Conservation (phyloP, 1,140 invertebrate species). For the Zaprionus camerounensis region DNA sequence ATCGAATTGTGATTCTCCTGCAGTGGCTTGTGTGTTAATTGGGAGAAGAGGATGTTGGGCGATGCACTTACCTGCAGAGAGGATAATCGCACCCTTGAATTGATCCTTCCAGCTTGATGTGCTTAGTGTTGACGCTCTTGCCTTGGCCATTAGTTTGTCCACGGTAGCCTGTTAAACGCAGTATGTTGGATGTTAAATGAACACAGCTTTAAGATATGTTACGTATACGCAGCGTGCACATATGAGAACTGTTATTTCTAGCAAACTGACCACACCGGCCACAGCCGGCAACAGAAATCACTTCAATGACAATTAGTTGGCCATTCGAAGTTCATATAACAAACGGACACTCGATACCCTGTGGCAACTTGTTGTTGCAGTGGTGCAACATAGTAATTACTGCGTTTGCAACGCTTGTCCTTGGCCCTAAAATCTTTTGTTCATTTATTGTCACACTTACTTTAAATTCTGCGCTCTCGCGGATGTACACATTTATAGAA, state of each 20-base stretch:
- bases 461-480: constrained; percentile 99
- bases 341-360: constrained; percentile 17
- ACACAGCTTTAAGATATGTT: constrained; percentile 21
- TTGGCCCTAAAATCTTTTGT: neutral
- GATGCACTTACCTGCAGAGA: constrained; percentile 90
- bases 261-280: neutral
- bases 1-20: constrained; percentile 6
- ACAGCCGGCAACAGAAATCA: neutral
- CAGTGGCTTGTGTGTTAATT: neutral
- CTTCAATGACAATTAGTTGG: constrained; percentile 57
- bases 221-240: constrained; percentile 45
- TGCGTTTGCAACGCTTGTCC: neutral
- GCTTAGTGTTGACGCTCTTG: constrained; percentile 96
- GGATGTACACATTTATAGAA: constrained; percentile 94
- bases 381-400: constrained; percentile 4
- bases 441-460: constrained; percentile 85
- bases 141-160: constrained; percentile 98
- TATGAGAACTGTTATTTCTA: constrained; percentile 6
- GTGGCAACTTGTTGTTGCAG: constrained; percentile 10
- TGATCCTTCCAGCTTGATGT: constrained; percentile 99
- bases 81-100: constrained; percentile 97
- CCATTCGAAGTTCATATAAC: constrained; percentile 41
- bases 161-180: constrained; percentile 92
- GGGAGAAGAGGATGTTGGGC: neutral
- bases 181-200: neutral